These are phyloP conservation scores for Casuarius casuarius DNA, from an alignment of 2,113 vertebrate genomes.

Conservation along the genomic window DNA sequence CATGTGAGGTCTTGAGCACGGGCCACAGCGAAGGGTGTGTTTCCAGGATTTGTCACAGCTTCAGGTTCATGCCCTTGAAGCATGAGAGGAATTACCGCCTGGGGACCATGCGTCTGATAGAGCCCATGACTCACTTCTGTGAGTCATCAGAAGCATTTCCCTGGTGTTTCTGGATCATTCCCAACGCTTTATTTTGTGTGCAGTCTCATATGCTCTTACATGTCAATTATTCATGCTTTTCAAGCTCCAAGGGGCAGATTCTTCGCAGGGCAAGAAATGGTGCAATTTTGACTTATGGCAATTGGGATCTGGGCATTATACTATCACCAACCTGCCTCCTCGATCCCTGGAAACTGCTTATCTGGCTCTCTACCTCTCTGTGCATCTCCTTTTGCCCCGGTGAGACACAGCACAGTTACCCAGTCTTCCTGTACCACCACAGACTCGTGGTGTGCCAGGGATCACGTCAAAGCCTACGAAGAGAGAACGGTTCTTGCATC, in stretches of 20 bases:
- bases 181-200: not conserved
- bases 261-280: not conserved
- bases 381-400: not conserved
- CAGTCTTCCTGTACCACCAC: not conserved
- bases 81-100: not conserved
- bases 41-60: not conserved
- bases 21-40: not conserved
- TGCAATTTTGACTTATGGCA: not conserved
- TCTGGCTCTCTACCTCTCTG: not conserved
- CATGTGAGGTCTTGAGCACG: rapidly evolving
- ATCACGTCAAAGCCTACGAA: no score
- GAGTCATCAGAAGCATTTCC: not conserved
- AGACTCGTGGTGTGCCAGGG: not conserved
- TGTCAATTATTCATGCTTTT: not conserved
- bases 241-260: not conserved
- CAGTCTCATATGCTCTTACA: not conserved
- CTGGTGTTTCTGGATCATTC: not conserved
- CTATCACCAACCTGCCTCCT: not conserved
- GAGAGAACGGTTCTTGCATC: not conserved
- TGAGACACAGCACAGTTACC: not conserved
- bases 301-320: not conserved
- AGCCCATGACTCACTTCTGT: not conserved
- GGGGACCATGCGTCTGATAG: not conserved
- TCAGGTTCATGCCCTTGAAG: not conserved
- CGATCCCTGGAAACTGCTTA: not conserved